Evolutionary conservation across 2,888 invertebrate genomes (phyloP).

Genomic region (Philereme vetulata): DNA sequence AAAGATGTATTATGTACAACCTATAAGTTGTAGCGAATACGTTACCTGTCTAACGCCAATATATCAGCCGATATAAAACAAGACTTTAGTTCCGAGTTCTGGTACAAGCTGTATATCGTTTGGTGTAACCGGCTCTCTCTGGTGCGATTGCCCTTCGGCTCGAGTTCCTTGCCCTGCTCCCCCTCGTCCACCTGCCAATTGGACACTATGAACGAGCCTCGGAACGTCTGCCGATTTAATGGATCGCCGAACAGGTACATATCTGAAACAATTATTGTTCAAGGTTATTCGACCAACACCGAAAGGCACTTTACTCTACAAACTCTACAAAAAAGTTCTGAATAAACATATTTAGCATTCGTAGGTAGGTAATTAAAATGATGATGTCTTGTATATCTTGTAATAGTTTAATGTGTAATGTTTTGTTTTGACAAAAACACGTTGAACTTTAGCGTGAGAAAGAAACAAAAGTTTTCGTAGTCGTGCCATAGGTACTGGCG

Average conservation of each 20-base stretch:
- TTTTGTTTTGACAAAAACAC: too few species aligned
- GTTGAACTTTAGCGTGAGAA: too few species aligned
- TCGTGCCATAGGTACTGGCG: constrained; percentile 40
- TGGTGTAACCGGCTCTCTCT: constrained; percentile 90
- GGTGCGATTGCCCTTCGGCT: constrained; percentile 88
- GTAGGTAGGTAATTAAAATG: not conserved
- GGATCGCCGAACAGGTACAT: constrained; percentile 89
- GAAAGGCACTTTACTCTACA: not conserved
- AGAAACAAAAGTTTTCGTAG: not conserved
- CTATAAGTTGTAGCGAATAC: constrained; percentile 5
- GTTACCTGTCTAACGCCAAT: constrained; percentile 93
- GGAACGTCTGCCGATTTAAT: constrained; percentile 91
- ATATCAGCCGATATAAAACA: constrained; percentile 92
- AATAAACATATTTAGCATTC: not conserved
- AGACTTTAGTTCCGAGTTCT: constrained; percentile 88
- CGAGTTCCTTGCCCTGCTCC: constrained; percentile 85
- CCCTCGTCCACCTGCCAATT: constrained; percentile 87
- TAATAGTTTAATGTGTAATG: too few species aligned
- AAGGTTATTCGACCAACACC: constrained; percentile 3
- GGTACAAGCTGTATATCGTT: constrained; percentile 89
- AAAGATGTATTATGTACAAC: too few species aligned
- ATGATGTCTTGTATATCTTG: too few species aligned
- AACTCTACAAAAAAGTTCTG: not conserved
- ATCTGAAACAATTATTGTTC: constrained; percentile 79
- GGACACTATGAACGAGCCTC: constrained; percentile 91